phyloP scores from a whole-genome alignment of 2,797 vertebrate species.

The Geotrypetes seraphini region DNA sequence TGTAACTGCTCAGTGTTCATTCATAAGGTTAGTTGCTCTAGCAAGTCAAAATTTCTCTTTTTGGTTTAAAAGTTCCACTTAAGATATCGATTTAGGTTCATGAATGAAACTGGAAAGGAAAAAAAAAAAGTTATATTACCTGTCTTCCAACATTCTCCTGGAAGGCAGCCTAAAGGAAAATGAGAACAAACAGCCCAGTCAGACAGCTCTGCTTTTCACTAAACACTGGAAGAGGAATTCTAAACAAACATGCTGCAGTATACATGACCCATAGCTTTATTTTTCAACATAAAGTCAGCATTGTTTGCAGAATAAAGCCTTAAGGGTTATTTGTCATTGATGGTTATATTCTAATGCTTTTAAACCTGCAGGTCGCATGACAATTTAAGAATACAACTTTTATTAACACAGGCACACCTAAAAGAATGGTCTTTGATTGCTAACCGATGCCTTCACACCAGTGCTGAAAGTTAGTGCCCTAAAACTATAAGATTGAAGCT shows the following conservation, averaged over 20 bases:
- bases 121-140: slow-evolving; percentile 58
- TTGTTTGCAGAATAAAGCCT: slow-evolving; percentile 31
- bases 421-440: slow-evolving; percentile 3
- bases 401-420: slow-evolving; percentile 19
- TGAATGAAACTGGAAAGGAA: slow-evolving; percentile 35
- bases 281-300: slow-evolving; percentile 39
- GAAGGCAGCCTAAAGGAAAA: slow-evolving; percentile 82
- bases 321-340: slow-evolving; percentile 3
- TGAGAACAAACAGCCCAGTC: slow-evolving; percentile 52
- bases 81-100: slow-evolving; percentile 20
- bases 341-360: slow-evolving; percentile 9
- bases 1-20: no score
- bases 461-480: not conserved
- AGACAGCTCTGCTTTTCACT: slow-evolving; percentile 44
- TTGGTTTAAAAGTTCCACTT: slow-evolving; percentile 8
- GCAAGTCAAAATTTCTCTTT: not conserved
- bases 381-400: slow-evolving; percentile 20
- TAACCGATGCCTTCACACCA: slow-evolving; percentile 1
- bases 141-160: slow-evolving; percentile 98
- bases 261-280: slow-evolving; percentile 54
- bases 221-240: slow-evolving; percentile 39
- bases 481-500: not conserved
- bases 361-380: slow-evolving; percentile 7
- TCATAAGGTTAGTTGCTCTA: no score
- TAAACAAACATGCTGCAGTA: slow-evolving; percentile 34